These are phyloP conservation scores for pig (Sus scrofa) DNA, from an alignment of 2,113 vertebrate species.

Conservation along the genomic window T2T-Sscrofa CM000824.6:111946501-111947000, in stretches of 20 bases:
- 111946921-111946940: neutral
- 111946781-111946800: neutral
- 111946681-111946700: neutral
- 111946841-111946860: neutral
- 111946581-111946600: neutral
- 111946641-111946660: neutral
- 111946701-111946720: neutral
- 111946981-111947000: neutral
- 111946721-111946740: neutral
- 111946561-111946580: neutral
- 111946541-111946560: neutral
- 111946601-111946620: neutral
- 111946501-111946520: neutral
- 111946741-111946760: neutral
- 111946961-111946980: neutral
- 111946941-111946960: neutral
- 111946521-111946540: neutral
- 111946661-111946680: neutral
- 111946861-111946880: neutral
- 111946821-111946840: neutral
- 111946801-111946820: neutral
- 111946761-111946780: neutral
- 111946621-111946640: neutral
- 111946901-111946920: neutral
- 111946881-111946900: neutral